Conservation (phyloP, 2,113 vertebrate species). For the Neolamprologus devosi region DNA sequence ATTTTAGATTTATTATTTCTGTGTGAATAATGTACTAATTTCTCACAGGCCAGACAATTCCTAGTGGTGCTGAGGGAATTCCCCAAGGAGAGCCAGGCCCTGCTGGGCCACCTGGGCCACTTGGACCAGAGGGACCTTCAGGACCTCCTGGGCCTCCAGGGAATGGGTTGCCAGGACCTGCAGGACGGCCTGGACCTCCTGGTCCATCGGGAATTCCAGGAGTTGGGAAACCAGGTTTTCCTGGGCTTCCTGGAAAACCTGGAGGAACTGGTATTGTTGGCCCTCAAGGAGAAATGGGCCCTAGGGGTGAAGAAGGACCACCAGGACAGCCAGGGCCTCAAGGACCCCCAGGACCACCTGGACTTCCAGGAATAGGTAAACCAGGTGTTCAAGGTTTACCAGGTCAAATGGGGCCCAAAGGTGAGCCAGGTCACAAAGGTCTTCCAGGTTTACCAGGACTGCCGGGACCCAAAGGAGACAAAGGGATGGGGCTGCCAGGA, state of each 20-base stretch:
- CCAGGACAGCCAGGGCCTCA: conserved; percentile 82
- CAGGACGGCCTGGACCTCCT: conserved; percentile 76
- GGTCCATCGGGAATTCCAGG: conserved; percentile 85
- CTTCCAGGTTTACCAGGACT: conserved; percentile 83
- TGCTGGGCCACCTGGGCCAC: conserved; percentile 83
- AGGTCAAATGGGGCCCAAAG: conserved; percentile 84
- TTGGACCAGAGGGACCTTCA: conserved; percentile 69
- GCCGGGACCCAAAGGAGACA: conserved; percentile 91
- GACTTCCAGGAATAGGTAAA: conserved; percentile 88
- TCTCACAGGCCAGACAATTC: conserved; percentile 72
- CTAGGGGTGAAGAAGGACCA: conserved; percentile 78
- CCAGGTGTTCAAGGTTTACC: conserved; percentile 83
- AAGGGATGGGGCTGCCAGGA: conserved; percentile 84
- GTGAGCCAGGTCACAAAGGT: conserved; percentile 90
- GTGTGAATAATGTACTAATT: not conserved
- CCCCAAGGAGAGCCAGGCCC: conserved; percentile 75
- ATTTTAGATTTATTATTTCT: not conserved
- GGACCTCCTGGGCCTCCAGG: conserved; percentile 86
- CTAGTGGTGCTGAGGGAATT: conserved; percentile 83
- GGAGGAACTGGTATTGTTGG: conserved; percentile 83
- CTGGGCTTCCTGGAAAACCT: conserved; percentile 86
- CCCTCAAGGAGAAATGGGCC: conserved; percentile 84
- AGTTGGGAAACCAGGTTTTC: conserved; percentile 87
- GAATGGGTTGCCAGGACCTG: conserved; percentile 73
- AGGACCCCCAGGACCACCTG: conserved; percentile 83